phyloP scores from a whole-genome alignment of 2,113 vertebrate species.

The Hydrolagus affinis region DNA sequence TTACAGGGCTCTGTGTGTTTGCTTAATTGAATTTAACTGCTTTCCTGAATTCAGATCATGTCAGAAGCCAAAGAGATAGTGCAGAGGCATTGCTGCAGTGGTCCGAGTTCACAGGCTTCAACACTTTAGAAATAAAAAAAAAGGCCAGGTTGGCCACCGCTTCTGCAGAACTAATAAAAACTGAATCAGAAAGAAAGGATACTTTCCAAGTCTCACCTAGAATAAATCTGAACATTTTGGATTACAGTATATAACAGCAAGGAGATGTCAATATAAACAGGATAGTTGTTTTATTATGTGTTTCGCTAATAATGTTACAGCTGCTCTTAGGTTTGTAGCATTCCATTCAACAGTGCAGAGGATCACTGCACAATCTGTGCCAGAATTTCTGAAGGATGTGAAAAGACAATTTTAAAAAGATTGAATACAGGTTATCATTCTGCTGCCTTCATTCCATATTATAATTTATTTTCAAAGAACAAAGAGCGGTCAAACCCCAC shows the following conservation, averaged over 20 bases:
- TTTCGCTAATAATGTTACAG: neutral
- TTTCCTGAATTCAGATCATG: constrained; percentile 40
- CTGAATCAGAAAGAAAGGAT: constrained; percentile 43
- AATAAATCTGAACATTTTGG: constrained; percentile 47
- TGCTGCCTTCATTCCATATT: neutral
- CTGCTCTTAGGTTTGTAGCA: neutral
- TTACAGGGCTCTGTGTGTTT: neutral
- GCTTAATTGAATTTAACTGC: neutral
- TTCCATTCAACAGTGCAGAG: neutral
- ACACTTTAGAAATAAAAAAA: constrained; percentile 51
- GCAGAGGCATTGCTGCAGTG: constrained; percentile 39
- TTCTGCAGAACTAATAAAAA: constrained; percentile 50
- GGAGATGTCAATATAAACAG: neutral
- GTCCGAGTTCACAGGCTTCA: constrained; percentile 42
- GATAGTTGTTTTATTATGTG: neutral
- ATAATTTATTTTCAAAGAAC: too few species aligned
- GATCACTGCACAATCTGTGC: neutral
- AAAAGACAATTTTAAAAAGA: neutral
- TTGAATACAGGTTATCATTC: neutral
- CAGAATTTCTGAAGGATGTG: neutral
- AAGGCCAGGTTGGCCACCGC: constrained; percentile 42
- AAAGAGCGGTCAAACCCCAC: too few species aligned
- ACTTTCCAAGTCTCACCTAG: constrained; percentile 47
- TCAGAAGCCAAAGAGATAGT: constrained; percentile 8
- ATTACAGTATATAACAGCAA: neutral